Conservation (phyloP, 1,140 invertebrate species). For the Leptopilina clavipes region DNA sequence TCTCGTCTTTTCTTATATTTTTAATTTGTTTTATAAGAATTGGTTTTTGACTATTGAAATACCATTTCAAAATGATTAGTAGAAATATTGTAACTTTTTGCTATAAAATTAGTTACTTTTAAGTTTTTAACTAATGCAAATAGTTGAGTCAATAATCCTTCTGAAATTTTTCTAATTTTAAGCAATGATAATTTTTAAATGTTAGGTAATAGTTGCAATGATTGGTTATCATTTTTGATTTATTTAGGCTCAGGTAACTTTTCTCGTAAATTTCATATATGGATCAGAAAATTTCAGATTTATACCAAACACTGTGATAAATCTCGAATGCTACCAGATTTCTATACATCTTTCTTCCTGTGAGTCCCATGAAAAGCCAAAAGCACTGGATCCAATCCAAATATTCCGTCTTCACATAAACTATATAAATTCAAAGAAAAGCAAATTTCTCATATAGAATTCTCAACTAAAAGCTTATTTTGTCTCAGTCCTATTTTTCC, state of each 20-base stretch:
- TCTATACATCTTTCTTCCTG: background rate
- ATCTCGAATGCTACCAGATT: background rate
- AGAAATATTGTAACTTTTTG: too few relatives aligned
- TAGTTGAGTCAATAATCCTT: too few relatives aligned
- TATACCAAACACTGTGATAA: slow-evolving; percentile 1
- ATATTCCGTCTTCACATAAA: background rate
- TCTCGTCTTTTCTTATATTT: too few relatives aligned
- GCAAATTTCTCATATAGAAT: background rate
- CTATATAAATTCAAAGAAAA: background rate
- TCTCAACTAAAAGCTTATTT: background rate
- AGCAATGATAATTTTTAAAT: too few relatives aligned
- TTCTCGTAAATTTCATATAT: background rate
- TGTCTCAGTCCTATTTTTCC: too few relatives aligned
- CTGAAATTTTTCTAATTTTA: too few relatives aligned
- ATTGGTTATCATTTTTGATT: background rate
- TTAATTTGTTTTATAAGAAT: too few relatives aligned
- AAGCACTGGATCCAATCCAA: slow-evolving; percentile 27
- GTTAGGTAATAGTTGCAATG: too few relatives aligned
- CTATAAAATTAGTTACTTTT: too few relatives aligned
- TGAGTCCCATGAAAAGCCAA: background rate
- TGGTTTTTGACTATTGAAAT: too few relatives aligned
- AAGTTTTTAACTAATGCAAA: too few relatives aligned
- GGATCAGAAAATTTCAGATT: background rate
- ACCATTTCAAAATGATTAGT: too few relatives aligned
- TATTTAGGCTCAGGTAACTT: background rate